Evolutionary conservation across 2,797 vertebrate genomes (phyloP).

Genomic region (Thalassophryne amazonica): DNA sequence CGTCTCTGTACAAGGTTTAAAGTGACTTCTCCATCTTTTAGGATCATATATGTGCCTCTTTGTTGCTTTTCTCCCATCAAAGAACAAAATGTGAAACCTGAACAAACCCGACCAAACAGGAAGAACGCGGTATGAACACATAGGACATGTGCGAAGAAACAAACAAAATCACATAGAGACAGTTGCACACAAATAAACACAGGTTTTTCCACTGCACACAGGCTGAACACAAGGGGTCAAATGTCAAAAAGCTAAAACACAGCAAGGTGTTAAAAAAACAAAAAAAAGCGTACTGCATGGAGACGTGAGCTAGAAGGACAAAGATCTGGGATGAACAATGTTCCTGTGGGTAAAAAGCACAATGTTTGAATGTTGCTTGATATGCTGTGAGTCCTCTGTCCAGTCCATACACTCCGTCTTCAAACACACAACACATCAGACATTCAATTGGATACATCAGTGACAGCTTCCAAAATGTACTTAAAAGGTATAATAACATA

Average conservation of each 20-base stretch:
- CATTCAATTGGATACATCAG: no score
- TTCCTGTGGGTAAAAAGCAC: no score
- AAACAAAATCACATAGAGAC: neutral
- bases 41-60: slow-evolving; percentile 33
- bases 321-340: no score
- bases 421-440: no score
- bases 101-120: slow-evolving; percentile 3
- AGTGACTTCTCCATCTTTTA: neutral
- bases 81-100: slow-evolving; percentile 3
- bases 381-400: no score
- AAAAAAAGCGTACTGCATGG: slow-evolving; percentile 28
- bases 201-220: neutral
- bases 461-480: no score
- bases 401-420: no score
- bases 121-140: slow-evolving; percentile 35
- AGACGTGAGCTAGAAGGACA: neutral
- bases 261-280: neutral
- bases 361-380: no score
- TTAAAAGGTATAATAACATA: no score
- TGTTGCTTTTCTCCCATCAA: neutral
- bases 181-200: neutral
- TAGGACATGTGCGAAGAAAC: neutral
- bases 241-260: neutral
- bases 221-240: no score
- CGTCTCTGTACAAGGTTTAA: slow-evolving; percentile 3